Evolutionary conservation across 2,888 invertebrate genomes (phyloP), one percentile per base, ranked within the genome.

Genomic region (Agelastica alni): DNA sequence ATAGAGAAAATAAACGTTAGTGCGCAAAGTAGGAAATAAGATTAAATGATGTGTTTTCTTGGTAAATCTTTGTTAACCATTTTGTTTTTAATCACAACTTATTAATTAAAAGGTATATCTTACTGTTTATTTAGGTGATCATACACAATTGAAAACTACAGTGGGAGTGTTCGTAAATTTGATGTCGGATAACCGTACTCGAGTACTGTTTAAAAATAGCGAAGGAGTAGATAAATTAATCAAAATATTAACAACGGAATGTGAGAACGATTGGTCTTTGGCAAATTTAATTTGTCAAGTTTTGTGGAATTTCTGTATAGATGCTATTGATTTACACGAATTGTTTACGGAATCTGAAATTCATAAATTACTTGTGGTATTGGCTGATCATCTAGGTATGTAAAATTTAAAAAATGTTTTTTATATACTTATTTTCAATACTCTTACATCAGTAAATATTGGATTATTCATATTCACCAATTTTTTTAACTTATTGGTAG

Each of bases 131-230:
- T 70, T 78, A 78, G 85, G 83, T 53, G 86, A 87, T 51, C 77
- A 82, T 41, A 86, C 86, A 63, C 80, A 91, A 10, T 83, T 91
- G 0, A 87, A 87, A 70, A 87, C 91, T 4, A 86, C 89, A 2
- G 87, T 89, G 51, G 93, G 93, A 1, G 89, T 93, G 30, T 80
- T 93, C 43, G 91, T 93, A 13, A 93, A 93, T 79, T 82, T 93
- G 66, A 84, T 84, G 71, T 81, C 84, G 7, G 84, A 81, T 60
- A 78, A 78, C 62, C 80, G 81, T 61, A 81, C 81, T 53, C 75
- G 85, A 36, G 69, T 75, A 17, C 77, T 81, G 18, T 81, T 85
- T 44, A 77, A 81, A 63, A 78, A 80, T 48, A 69, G 78, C 7
- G 76, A 77, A 41, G 85, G 84, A 1, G 77, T 82, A n/a, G 66